Conservation (phyloP, 1,140 invertebrate species). For the Mercenaria mercenaria region DNA sequence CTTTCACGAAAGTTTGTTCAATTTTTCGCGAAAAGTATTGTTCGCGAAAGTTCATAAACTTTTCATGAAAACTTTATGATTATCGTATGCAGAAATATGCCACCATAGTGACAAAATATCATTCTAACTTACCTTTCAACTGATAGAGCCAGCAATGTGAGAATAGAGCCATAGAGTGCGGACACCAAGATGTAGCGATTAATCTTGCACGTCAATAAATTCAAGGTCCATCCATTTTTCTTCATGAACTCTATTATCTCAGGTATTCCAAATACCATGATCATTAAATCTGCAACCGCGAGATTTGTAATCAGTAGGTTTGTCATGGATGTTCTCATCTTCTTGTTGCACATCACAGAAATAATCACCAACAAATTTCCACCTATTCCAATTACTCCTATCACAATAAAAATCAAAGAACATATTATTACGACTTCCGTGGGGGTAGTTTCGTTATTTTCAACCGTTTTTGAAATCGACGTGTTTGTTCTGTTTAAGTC, state of each 20-base stretch:
- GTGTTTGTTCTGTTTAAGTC: neutral
- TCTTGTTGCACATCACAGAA: constrained; percentile 74
- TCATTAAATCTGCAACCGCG: constrained; percentile 83
- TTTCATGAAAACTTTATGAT: too few relatives aligned
- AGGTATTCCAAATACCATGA: constrained; percentile 85
- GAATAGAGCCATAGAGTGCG: constrained; percentile 85
- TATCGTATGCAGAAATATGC: too few relatives aligned
- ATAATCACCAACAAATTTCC: constrained; percentile 74
- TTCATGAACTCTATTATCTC: constrained; percentile 86
- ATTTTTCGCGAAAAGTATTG: too few relatives aligned
- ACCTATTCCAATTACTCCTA: constrained; percentile 70
- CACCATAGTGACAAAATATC: too few relatives aligned
- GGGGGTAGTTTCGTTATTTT: neutral
- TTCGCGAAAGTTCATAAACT: too few relatives aligned
- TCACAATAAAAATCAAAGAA: constrained; percentile 70
- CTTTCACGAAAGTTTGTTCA: too few relatives aligned
- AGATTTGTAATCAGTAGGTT: constrained; percentile 78
- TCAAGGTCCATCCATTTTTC: constrained; percentile 84
- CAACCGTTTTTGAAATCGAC: neutral
- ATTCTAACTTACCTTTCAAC: constrained; percentile 86
- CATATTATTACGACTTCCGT: constrained; percentile 38
- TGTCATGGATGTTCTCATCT: constrained; percentile 78
- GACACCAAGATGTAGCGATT: constrained; percentile 84
- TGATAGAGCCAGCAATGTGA: constrained; percentile 85
- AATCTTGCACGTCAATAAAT: constrained; percentile 79